These are phyloP conservation scores for Eumaeus atala DNA, from an alignment of 1,140 invertebrate species.

Conservation along the genomic window DNA sequence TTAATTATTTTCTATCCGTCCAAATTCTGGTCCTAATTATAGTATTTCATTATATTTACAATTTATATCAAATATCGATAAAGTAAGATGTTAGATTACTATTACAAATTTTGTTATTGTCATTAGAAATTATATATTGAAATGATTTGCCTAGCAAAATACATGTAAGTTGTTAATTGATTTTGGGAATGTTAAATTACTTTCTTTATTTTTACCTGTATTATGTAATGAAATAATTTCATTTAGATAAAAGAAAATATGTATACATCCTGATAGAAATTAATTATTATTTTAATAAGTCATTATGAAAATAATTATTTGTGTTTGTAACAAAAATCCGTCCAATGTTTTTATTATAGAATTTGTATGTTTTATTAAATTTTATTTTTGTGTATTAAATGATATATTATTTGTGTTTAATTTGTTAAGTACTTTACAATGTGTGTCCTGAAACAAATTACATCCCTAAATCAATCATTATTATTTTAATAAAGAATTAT, in stretches of 20 bases:
- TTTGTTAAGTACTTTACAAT: not conserved
- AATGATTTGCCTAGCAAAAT: conserved; percentile 32
- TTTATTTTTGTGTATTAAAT: conserved; percentile 16
- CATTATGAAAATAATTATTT: conserved; percentile 23
- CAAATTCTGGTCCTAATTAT: conserved; percentile 39
- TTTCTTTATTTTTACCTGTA: not conserved
- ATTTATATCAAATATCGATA: not conserved
- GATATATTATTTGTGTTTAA: conserved; percentile 13
- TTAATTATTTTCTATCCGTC: conserved; percentile 35
- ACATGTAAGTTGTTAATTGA: conserved; percentile 12
- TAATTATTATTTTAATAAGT: not conserved
- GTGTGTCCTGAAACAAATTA: no score
- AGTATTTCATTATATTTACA: conserved; percentile 13
- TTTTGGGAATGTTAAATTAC: conserved; percentile 19
- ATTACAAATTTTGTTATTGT: conserved; percentile 24
- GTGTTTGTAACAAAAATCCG: conserved; percentile 25
- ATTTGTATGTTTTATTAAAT: conserved; percentile 21
- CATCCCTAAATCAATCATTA: no score
- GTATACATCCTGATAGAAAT: conserved; percentile 1
- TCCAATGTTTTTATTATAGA: conserved; percentile 29
- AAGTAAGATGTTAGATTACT: conserved; percentile 23
- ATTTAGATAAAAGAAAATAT: conserved; percentile 15
- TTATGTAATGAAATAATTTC: not conserved
- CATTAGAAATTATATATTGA: conserved; percentile 21
- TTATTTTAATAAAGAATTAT: no score